A percentile compares a stretch with the other conserved stretches of the same genome.
These are phyloP conservation scores for Danaus plexippus DNA, from an alignment of 1,140 invertebrate species.

Conservation along the genomic window DNA sequence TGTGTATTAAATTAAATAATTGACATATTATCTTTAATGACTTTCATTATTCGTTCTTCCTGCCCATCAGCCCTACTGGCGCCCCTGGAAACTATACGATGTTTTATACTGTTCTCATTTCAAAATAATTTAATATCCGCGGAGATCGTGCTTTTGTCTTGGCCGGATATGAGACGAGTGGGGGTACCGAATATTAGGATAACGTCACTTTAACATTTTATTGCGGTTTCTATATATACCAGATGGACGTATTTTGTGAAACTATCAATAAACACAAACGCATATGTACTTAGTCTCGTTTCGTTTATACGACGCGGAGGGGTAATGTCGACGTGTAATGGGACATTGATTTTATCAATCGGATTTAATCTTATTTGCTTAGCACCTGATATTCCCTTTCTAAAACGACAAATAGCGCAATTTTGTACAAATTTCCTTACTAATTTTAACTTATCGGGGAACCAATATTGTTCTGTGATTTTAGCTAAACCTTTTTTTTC, in stretches of 20 bases:
- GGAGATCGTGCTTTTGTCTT: constrained; percentile 19
- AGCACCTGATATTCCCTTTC: constrained; percentile 26
- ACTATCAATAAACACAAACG: constrained; percentile 6
- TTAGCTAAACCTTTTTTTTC: constrained; percentile 30
- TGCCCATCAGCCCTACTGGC: constrained; percentile 35
- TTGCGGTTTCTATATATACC: constrained; percentile 1
- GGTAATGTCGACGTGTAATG: constrained; percentile 19
- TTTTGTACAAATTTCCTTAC: constrained; percentile 34
- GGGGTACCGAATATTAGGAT: constrained; percentile 25
- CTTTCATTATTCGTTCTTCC: constrained; percentile 33
- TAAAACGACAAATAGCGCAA: constrained; percentile 32
- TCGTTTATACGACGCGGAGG: not conserved
- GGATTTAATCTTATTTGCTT: constrained; percentile 26
- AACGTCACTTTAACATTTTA: constrained; percentile 21
- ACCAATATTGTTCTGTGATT: constrained; percentile 35
- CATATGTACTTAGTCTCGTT: constrained; percentile 3
- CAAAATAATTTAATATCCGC: constrained; percentile 21
- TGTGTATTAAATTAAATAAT: constrained; percentile 10
- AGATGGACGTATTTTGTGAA: constrained; percentile 10
- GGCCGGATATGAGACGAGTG: constrained; percentile 21
- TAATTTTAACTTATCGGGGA: constrained; percentile 29
- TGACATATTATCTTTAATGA: constrained; percentile 20
- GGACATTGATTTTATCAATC: constrained; percentile 27
- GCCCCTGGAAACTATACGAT: constrained; percentile 18
- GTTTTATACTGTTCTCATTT: constrained; percentile 19